phyloP scores from a whole-genome alignment of 35 echinoderm and acorn worm genomes.

The Patiria miniata region DNA sequence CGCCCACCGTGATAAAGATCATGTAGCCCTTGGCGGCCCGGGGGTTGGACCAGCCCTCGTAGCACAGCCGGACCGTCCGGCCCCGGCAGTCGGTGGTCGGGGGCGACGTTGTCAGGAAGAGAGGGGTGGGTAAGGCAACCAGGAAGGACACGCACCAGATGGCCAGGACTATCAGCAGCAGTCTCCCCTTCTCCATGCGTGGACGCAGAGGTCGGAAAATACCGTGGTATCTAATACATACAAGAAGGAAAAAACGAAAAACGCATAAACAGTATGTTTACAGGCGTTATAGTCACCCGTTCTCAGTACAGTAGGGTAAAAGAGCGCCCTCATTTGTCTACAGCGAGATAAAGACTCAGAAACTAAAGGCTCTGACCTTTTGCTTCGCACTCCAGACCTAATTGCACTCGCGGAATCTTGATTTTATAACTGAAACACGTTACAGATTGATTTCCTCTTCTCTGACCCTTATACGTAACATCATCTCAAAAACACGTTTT shows the following conservation, averaged over 20 bases:
- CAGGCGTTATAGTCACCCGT: too few species aligned
- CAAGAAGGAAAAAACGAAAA: background rate
- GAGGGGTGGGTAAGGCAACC: conserved; percentile 69
- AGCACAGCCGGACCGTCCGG: conserved; percentile 36
- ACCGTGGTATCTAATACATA: conserved; percentile 80
- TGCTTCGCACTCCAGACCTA: too few species aligned
- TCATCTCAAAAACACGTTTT: too few species aligned
- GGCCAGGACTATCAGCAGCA: conserved; percentile 54
- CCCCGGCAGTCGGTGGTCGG: conserved; percentile 42
- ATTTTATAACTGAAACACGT: too few species aligned
- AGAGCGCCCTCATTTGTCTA: too few species aligned
- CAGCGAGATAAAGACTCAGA: too few species aligned
- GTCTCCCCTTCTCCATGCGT: conserved; percentile 80
- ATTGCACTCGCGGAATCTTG: too few species aligned
- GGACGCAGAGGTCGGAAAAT: conserved; percentile 94
- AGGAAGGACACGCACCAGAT: conserved; percentile 88
- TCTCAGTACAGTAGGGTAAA: too few species aligned
- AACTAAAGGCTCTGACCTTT: too few species aligned
- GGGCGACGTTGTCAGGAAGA: conserved; percentile 31
- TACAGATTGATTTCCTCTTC: too few species aligned
- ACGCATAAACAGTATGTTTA: too few species aligned
- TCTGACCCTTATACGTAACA: too few species aligned
- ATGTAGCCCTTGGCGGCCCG: conserved; percentile 54
- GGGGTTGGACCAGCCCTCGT: conserved; percentile 59
- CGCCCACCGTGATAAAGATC: conserved; percentile 56